Evolutionary conservation across 2,113 vertebrate genomes (phyloP).

Genomic region (Ceuthmochares aereus): DNA sequence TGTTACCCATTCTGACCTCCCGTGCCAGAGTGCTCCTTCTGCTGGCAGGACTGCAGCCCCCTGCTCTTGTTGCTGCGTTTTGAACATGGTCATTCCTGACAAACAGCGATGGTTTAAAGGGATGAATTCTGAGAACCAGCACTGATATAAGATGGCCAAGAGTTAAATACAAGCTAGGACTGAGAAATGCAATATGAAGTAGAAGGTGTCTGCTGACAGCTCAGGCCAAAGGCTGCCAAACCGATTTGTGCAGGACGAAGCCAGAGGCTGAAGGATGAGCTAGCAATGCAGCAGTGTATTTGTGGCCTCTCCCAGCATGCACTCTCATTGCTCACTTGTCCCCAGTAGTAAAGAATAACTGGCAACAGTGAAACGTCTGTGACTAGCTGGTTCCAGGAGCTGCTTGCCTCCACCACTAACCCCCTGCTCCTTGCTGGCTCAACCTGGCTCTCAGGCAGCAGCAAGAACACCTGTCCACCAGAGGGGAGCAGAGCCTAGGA

Average conservation of each 20-base stretch:
- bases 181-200: neutral
- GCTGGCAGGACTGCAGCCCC: neutral
- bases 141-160: neutral
- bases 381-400: neutral
- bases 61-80: rapidly evolving
- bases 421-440: too few species aligned
- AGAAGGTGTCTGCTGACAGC: neutral
- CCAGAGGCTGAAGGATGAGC: neutral
- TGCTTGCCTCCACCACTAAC: neutral
- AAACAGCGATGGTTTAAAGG: neutral
- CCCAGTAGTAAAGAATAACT: rapidly evolving
- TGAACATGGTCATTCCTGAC: rapidly evolving
- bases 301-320: neutral
- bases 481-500: slow-evolving; percentile 13
- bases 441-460: neutral
- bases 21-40: neutral
- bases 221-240: neutral
- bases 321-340: neutral
- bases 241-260: neutral
- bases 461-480: neutral
- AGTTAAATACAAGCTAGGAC: neutral
- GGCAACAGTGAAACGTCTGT: rapidly evolving
- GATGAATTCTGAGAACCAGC: neutral
- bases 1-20: neutral
- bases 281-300: rapidly evolving